Base-by-base conservation (phyloP, 2,888 invertebrate species). In the Dolomedes plantarius region DNA sequence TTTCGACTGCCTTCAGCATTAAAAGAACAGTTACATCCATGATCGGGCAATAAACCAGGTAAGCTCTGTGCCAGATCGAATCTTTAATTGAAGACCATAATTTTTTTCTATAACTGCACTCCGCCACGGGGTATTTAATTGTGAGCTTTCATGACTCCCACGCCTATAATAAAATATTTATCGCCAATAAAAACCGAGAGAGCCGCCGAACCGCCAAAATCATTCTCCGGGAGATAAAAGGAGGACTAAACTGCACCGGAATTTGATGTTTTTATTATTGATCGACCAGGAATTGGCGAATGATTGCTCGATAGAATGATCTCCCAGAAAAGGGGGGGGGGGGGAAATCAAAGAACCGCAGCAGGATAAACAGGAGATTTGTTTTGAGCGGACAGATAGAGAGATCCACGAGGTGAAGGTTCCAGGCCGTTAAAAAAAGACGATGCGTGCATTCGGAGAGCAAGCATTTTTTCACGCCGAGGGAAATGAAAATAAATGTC, bases 181-280 rank as follows among this genome's bases (percentile, higher is more conserved):
- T 81, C 81, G 74, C 74, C 67, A 74, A 81, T 81, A 81, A 81
- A 80, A 81, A 78, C 39, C 65, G 31, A 29, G 13, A 23, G 65
- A 65, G 75, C 71, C 69, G 56, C 62, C 32, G 76, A 28, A 67
- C 65, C 76, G 27, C 23, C 68, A 77, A 68, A 77, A 50, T 69
- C 77, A 77, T 77, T 77, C 62, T 46, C 29, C 46, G 36, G 71
- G 16, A 71, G 69, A 71, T 71, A 74, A 56, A 81, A 74, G 81
- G 50, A 80, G 29, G n/a, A 73, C 65, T 50, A 41, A 80, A 72
- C 67, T 80, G 46, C 39, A n/a, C 36, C 27, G 81, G 56, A 74
- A 74, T 81, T 74, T 74, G 68, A 74, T 74, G 81, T 81, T 81
- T 81, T 81, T 81, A 74, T 81, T 74, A 81, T 81, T 81, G 81